Base-by-base conservation (phyloP, 1,140 invertebrate genomes). In the Homarus americanus region DNA sequence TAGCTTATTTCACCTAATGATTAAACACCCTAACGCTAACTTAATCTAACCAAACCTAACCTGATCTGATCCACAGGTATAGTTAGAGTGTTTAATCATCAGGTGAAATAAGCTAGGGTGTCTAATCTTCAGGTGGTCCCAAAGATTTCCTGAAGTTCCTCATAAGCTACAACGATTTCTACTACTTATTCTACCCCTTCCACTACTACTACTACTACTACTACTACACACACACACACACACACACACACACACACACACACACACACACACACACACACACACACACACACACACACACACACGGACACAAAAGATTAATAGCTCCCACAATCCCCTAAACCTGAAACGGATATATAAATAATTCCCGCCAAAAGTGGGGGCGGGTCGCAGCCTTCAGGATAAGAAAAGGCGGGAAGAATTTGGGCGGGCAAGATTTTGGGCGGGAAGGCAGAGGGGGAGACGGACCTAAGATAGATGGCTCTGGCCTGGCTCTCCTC, bases 261-360 rank as follows among this genome's bases (percentile, higher is more conserved):
- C 58, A 4, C 20, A 17, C 58, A 63, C 44, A 49, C 44, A 49
- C 12, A 4, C 58, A 20, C 63, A 28, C 63, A 32, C 63, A 69
- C 63, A 69, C 63, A 69, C 28, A 32, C 63, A 32, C n/a, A 32
- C 28, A 69, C 0, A 32, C 63, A 9, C 63, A 32, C 63, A 69
- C 63, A 9, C 63, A 32, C 28, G 2, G 7, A 69, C 63, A 32
- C 63, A 69, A 69, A 69, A 69, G 63, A 69, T 32, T 69, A 69
- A 69, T 69, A 32, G n/a, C 63, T 32, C 5, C 63, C 63, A 69
- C 63, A 69, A 69, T 69, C n/a, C 63, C 63, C 63, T 69, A 69
- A 69, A 69, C 63, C n/a, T 69, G 63, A 69, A 69, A 69, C 63
- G 63, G 63, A 69, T 69, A 69, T 69, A 69, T 69, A 69, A 69